A percentile compares a stretch with the other conserved stretches of the same genome.
Evolutionary conservation across 2,113 vertebrate species (phyloP).

Genomic region (Chamaetylas fuelleborni): DNA sequence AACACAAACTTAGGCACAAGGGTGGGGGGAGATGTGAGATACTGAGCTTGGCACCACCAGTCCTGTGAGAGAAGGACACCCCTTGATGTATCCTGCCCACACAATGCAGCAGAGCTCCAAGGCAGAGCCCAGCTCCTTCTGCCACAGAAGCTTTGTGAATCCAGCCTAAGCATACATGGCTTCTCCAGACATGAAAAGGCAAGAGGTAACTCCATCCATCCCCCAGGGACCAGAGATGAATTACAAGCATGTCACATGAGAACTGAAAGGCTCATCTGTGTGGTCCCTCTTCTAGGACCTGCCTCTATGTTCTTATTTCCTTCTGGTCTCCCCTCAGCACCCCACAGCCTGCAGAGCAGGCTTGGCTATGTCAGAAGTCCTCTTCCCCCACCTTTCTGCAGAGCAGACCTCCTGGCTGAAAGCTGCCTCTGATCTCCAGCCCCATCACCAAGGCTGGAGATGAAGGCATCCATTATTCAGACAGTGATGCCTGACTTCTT

Average conservation of each 20-base stretch:
- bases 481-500: not conserved
- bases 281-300: not conserved
- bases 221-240: not conserved
- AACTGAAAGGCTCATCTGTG: not conserved
- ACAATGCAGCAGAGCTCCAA: not conserved
- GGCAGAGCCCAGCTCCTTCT: not conserved
- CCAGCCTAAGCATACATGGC: not conserved
- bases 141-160: not conserved
- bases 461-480: not conserved
- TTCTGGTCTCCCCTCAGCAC: not conserved
- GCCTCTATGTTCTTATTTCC: not conserved
- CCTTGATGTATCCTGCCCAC: not conserved
- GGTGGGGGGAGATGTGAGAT: not conserved
- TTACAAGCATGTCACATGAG: not conserved
- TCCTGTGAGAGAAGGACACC: rapidly evolving
- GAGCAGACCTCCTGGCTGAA: not conserved
- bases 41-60: not conserved
- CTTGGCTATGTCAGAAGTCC: rapidly evolving
- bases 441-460: not conserved
- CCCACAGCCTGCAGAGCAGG: not conserved
- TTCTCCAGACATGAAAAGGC: not conserved
- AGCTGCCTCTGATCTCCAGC: not conserved
- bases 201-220: not conserved
- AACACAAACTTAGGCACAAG: not conserved
- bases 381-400: not conserved